phyloP scores from a whole-genome alignment of 2,797 vertebrate genomes.

The Ibycter americanus region DNA sequence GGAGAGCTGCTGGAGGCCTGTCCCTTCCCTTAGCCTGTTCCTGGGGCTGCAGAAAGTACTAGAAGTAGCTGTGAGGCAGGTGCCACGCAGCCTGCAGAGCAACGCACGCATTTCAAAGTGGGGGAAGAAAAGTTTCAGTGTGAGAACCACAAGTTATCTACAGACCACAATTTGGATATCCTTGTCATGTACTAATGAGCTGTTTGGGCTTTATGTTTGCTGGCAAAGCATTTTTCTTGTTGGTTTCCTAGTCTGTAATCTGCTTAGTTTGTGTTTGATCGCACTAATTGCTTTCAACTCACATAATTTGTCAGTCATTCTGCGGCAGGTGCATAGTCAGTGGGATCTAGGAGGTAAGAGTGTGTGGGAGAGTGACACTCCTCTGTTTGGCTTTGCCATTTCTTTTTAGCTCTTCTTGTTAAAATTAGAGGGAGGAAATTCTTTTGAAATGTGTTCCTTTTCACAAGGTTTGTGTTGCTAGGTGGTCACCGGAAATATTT shows the following conservation, averaged over 20 bases:
- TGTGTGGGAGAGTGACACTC: not conserved
- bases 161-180: not conserved
- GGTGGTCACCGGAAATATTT: not conserved
- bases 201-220: not conserved
- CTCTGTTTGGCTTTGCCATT: not conserved
- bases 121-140: not conserved
- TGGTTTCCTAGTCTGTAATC: not conserved
- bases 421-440: not conserved
- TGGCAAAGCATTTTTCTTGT: not conserved
- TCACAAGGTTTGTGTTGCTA: not conserved
- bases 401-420: not conserved
- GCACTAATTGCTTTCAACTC: not conserved
- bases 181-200: not conserved
- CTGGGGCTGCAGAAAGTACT: not conserved
- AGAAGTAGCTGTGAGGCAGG: not conserved
- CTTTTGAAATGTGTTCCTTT: not conserved
- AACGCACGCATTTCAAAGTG: rapidly evolving
- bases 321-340: not conserved
- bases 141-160: too few species aligned
- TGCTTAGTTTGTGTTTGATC: not conserved
- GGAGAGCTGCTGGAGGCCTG: not conserved
- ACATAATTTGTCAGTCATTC: not conserved
- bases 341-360: not conserved
- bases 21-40: not conserved
- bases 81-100: not conserved